Evolutionary conservation across 2,888 invertebrate genomes (phyloP).

Genomic region (Bimastos eiseni): DNA sequence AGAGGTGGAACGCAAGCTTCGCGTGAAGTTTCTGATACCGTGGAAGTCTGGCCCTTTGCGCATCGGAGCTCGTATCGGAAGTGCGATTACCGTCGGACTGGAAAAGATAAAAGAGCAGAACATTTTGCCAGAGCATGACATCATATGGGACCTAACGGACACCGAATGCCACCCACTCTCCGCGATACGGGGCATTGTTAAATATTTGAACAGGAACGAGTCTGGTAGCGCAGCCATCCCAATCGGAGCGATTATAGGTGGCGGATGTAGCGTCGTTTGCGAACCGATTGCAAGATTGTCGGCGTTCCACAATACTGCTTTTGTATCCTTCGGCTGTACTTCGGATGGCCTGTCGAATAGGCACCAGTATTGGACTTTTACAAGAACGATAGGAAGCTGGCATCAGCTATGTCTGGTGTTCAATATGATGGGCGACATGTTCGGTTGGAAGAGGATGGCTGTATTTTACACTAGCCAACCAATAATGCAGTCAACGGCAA

Average conservation of each 20-base stretch:
- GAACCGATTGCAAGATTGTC: not conserved
- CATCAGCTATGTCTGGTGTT: not conserved
- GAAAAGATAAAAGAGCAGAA: not conserved
- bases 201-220: not conserved
- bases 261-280: not conserved
- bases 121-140: not conserved
- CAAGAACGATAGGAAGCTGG: not conserved
- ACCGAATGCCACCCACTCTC: not conserved
- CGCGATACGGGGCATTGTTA: not conserved
- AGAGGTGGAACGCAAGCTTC: not conserved
- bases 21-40: not conserved
- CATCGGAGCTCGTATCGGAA: not conserved
- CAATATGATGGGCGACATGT: not conserved
- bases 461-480: not conserved
- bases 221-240: not conserved
- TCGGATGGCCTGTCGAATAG: not conserved
- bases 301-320: not conserved
- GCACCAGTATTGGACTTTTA: not conserved
- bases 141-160: conserved; percentile 1
- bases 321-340: not conserved
- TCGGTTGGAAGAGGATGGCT: not conserved
- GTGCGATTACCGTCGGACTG: not conserved
- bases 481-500: not conserved
- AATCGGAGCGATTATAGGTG: not conserved
- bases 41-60: not conserved